These are phyloP conservation scores for Eristalinus aeneus DNA, from an alignment of 2,888 invertebrate genomes.

Conservation along the genomic window DNA sequence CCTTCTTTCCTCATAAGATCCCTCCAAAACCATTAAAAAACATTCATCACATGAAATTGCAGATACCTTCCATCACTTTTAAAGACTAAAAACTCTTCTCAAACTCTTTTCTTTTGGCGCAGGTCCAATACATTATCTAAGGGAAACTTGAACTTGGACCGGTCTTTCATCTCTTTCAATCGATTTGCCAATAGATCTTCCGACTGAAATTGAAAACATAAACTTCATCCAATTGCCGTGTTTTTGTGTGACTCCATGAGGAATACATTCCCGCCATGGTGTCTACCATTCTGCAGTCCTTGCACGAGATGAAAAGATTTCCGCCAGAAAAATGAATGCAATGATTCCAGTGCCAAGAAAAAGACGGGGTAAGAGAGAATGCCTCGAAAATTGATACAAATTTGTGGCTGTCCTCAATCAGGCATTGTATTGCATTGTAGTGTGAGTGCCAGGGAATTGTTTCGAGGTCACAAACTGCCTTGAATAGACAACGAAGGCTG, in stretches of 20 bases:
- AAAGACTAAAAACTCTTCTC: background rate
- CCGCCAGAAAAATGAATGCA: background rate
- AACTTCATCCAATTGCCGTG: background rate
- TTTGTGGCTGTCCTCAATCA: background rate
- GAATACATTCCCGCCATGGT: background rate
- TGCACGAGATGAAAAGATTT: background rate
- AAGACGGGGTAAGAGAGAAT: background rate
- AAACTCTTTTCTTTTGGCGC: too few relatives aligned
- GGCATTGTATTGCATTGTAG: too few relatives aligned
- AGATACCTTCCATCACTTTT: background rate
- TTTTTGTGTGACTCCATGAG: background rate
- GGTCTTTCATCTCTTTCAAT: background rate
- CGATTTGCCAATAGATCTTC: background rate
- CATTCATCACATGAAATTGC: background rate
- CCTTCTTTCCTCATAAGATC: too few relatives aligned
- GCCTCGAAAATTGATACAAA: background rate
- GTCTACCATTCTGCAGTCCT: background rate
- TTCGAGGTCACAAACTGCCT: background rate
- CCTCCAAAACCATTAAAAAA: too few relatives aligned
- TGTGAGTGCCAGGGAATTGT: background rate
- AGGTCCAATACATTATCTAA: too few relatives aligned
- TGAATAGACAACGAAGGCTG: background rate
- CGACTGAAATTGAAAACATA: background rate
- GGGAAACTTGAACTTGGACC: too few relatives aligned
- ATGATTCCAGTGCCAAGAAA: background rate